phyloP scores from a whole-genome alignment of 2,888 invertebrate species.

The Oscheius sp. region DNA sequence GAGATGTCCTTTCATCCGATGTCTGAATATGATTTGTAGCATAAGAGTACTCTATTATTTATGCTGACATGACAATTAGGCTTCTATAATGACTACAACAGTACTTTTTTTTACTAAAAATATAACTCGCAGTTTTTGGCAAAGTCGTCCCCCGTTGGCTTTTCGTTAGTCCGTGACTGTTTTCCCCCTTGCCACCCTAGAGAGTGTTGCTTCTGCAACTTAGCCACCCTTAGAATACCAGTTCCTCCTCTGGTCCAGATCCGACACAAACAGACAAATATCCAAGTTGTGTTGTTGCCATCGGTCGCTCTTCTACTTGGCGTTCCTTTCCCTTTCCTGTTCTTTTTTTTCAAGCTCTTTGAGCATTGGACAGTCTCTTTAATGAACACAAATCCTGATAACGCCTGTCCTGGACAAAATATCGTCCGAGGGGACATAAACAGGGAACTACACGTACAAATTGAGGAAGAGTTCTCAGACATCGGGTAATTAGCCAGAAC shows the following conservation, averaged over 20 bases:
- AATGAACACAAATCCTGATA: too few relatives aligned
- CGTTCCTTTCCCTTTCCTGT: conserved; percentile 7
- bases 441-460: too few relatives aligned
- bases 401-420: too few relatives aligned
- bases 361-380: not conserved
- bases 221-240: conserved; percentile 27
- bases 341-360: not conserved
- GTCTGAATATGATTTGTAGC: too few relatives aligned
- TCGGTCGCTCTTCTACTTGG: not conserved
- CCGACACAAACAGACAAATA: conserved; percentile 35
- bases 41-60: too few relatives aligned
- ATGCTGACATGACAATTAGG: too few relatives aligned
- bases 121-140: not conserved
- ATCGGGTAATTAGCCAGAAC: too few relatives aligned
- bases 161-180: not conserved
- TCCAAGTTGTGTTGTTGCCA: conserved; percentile 25
- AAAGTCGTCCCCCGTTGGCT: not conserved
- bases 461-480: too few relatives aligned
- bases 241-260: conserved; percentile 23
- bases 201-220: conserved; percentile 29
- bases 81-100: too few relatives aligned
- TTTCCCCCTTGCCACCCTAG: conserved; percentile 3
- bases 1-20: too few relatives aligned
- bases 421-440: too few relatives aligned
- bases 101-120: too few relatives aligned